A percentile compares a stretch with the other conserved stretches of the same genome.
phyloP scores from a whole-genome alignment of 2,797 vertebrate species.

The Rhinoraja longicauda region DNA sequence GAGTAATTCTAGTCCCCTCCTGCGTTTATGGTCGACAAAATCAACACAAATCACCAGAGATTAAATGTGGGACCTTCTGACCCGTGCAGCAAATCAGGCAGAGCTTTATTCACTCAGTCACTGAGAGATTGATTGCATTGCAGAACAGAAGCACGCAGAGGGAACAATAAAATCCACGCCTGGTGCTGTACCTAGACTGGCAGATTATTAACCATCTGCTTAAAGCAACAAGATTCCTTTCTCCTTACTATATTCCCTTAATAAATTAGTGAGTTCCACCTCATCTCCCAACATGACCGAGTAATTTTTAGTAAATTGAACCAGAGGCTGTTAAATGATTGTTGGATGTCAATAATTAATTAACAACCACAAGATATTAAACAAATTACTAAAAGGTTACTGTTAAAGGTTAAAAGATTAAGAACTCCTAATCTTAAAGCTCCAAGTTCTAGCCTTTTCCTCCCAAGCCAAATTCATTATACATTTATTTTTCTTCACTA shows the following conservation, averaged over 20 bases:
- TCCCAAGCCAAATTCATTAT: not conserved
- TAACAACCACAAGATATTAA: not conserved
- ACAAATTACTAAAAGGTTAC: not conserved
- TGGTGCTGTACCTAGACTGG: not conserved
- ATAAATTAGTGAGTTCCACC: not conserved
- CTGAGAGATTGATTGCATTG: no score
- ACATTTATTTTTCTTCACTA: not conserved
- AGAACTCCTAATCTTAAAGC: not conserved
- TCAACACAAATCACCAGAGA: not conserved
- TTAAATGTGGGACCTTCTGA: not conserved
- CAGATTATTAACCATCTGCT: constrained; percentile 17
- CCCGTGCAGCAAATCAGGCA: not conserved
- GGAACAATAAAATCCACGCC: not conserved
- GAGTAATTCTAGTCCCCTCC: not conserved
- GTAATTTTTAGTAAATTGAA: not conserved
- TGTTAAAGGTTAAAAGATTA: not conserved
- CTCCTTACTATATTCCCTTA: not conserved
- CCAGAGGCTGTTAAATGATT: not conserved
- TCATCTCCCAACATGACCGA: not conserved
- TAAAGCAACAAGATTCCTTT: constrained; percentile 8
- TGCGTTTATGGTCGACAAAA: not conserved
- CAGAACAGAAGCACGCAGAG: not conserved
- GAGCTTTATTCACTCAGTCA: not conserved
- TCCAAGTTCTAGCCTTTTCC: not conserved
- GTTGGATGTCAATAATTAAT: not conserved